These are phyloP conservation scores for Procavia capensis DNA, from an alignment of 2,113 vertebrate genomes.

Conservation along the genomic window DNA sequence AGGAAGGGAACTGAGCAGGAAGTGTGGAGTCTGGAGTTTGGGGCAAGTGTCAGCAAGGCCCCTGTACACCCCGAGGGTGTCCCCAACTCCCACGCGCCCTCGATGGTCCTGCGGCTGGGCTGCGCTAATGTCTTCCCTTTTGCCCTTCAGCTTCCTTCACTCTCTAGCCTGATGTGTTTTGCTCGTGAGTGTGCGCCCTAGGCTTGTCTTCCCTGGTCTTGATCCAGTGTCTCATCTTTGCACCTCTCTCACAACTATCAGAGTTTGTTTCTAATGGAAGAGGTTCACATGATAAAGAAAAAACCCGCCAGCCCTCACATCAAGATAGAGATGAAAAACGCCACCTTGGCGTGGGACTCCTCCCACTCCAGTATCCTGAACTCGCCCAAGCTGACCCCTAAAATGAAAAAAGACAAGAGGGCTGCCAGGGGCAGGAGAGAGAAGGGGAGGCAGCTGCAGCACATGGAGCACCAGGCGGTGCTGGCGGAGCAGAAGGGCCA, in stretches of 20 bases:
- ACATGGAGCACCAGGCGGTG: slow-evolving; percentile 87
- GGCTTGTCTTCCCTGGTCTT: slow-evolving; percentile 89
- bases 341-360: slow-evolving; percentile 95
- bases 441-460: slow-evolving; percentile 85
- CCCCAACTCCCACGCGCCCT: slow-evolving; percentile 69
- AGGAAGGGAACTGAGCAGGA: background rate
- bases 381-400: slow-evolving; percentile 93
- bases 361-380: slow-evolving; percentile 93
- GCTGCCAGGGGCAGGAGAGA: slow-evolving; percentile 86
- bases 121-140: slow-evolving; percentile 92
- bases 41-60: background rate
- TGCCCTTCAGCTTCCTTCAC: slow-evolving; percentile 91
- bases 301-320: slow-evolving; percentile 90
- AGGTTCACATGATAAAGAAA: slow-evolving; percentile 93
- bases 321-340: slow-evolving; percentile 93
- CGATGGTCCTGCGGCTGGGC: slow-evolving; percentile 82
- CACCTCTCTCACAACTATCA: slow-evolving; percentile 92
- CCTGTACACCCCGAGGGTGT: slow-evolving; percentile 16
- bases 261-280: slow-evolving; percentile 97
- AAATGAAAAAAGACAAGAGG: slow-evolving; percentile 90
- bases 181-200: slow-evolving; percentile 89
- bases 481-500: slow-evolving; percentile 92
- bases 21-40: background rate
- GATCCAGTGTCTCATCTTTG: slow-evolving; percentile 92
- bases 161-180: slow-evolving; percentile 91